Conservation (phyloP, 2,888 invertebrate genomes). For the Harmothoe impar region DNA sequence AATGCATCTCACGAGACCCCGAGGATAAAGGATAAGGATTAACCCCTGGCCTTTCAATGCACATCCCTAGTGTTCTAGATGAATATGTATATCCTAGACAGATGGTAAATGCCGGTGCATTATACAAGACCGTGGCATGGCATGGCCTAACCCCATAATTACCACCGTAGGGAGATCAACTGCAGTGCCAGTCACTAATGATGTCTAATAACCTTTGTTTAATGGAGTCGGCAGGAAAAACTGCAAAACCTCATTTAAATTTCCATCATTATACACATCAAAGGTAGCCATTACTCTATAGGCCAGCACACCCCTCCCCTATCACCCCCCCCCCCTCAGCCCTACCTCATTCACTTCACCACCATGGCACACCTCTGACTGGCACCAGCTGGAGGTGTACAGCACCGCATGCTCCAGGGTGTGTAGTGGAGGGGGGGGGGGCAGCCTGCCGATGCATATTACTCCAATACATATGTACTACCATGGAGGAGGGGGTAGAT, state of each 20-base stretch:
- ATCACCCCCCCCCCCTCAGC: neutral
- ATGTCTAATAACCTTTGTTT: constrained; percentile 47
- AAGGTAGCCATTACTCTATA: neutral
- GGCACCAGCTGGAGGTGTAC: too few relatives aligned
- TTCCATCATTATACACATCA: constrained; percentile 10
- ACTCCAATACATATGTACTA: neutral
- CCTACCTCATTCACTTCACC: neutral
- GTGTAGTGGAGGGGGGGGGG: neutral
- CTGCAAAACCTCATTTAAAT: neutral
- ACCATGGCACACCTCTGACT: too few relatives aligned
- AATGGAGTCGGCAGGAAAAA: constrained; percentile 28
- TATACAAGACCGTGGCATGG: neutral
- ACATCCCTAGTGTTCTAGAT: neutral
- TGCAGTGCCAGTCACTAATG: neutral
- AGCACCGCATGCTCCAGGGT: neutral
- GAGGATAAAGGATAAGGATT: too few relatives aligned
- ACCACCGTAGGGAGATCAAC: constrained; percentile 15
- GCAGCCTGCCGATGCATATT: neutral
- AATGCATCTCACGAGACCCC: too few relatives aligned
- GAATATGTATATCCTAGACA: neutral
- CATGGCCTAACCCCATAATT: constrained; percentile 22
- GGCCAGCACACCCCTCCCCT: too few relatives aligned
- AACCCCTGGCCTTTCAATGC: too few relatives aligned
- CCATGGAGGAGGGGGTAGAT: neutral
- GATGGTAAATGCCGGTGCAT: constrained; percentile 4